Evolutionary conservation across 2,888 invertebrate genomes (phyloP), one percentile per base, ranked within the genome.

Genomic region (Metacarcinus magister): DNA sequence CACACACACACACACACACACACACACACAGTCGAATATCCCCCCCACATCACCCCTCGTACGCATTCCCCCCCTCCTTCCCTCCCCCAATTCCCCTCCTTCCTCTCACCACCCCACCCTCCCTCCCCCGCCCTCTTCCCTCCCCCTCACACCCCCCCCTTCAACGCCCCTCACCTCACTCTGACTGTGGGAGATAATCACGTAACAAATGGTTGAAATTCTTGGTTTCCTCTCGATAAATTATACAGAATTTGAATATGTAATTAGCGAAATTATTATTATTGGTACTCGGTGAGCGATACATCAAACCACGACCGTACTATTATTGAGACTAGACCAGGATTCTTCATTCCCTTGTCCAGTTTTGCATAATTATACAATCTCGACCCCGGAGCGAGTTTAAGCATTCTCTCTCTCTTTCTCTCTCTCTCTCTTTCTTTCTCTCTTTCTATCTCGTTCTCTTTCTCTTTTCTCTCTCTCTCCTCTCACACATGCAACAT

Each of bases 211-310:
- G 93, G 93, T 43, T 67, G 43, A 93, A 82, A 94, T 94, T 91
- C 95, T 67, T 91, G 91, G 90, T 95, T 91, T 95, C 95, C 91
- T 90, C 43, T n/a, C 91, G 67, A 91, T 91, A 91, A 95, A 95
- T 91, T 91, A 95, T 82, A 32, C 95, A 28, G 91, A 95, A 95
- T 95, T 95, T 95, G 95, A 95, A 95, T 95, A 95, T 91, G 95
- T 95, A 95, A 95, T 91, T 91, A 95, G 95, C 4, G 60, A 67
- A 54, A 95, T 95, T 95, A 95, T 95, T 95, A 95, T 95, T 95
- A 95, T 91, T 95, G 60, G 67, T 32, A 91, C 67, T 67, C 89
- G 91, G 32, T n/a, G 95, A n/a, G 44, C 75, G 44, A 95, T 95
- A 95, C 67, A 89, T 95, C 95, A 95, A 67, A 16, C 23, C 43